These are phyloP conservation scores for Anguilla obscura DNA, from an alignment of 2,797 vertebrate genomes.

Conservation along the genomic window DNA sequence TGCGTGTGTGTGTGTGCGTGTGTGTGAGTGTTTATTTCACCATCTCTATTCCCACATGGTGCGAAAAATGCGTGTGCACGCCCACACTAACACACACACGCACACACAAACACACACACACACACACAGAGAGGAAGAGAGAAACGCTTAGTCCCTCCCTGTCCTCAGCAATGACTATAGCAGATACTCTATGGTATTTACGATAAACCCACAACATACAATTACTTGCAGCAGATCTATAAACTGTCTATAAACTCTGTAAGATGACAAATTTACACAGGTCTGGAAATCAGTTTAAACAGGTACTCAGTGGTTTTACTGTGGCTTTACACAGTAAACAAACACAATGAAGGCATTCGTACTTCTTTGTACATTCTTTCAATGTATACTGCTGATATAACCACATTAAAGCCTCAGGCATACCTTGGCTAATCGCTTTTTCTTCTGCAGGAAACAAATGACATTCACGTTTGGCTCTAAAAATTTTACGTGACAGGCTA, in stretches of 20 bases:
- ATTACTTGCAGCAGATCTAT: neutral
- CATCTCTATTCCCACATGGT: conserved; percentile 4
- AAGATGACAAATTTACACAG: neutral
- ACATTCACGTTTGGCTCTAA: neutral
- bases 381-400: neutral
- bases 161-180: neutral
- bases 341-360: neutral
- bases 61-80: neutral
- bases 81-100: neutral
- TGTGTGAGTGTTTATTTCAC: neutral
- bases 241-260: neutral
- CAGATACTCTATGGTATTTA: neutral
- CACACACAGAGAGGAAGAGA: neutral
- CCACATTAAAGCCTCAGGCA: neutral
- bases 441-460: neutral
- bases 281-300: neutral
- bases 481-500: neutral
- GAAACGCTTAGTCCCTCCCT: neutral
- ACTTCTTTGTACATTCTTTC: neutral
- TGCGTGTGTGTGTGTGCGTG: neutral
- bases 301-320: neutral
- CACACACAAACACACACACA: neutral
- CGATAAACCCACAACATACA: neutral
- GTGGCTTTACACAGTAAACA: neutral
- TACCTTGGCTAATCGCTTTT: neutral